Conservation (phyloP, 2,888 invertebrate genomes). For the Campopleginae sp. region DNA sequence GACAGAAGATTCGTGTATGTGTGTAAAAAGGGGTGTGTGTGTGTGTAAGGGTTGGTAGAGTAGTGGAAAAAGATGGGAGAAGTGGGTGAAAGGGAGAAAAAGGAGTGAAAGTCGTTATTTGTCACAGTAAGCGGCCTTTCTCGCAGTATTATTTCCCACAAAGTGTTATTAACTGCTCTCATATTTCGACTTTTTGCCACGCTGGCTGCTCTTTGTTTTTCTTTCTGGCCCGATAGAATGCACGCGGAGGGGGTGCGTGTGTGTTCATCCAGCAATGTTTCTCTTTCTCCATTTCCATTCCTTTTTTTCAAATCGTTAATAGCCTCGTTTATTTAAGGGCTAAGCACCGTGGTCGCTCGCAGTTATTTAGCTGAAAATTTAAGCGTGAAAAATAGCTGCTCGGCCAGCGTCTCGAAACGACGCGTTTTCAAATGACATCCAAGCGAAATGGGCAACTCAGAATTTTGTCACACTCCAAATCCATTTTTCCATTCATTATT, state of each 20-base stretch:
- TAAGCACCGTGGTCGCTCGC: slow-evolving; percentile 80
- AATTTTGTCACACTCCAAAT: no score
- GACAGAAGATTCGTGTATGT: slow-evolving; percentile 61
- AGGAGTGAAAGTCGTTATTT: slow-evolving; percentile 80
- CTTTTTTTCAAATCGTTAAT: slow-evolving; percentile 82
- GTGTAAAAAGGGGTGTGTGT: slow-evolving; percentile 21
- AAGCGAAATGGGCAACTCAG: not conserved
- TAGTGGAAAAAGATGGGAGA: slow-evolving; percentile 61
- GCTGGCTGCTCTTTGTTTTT: slow-evolving; percentile 61
- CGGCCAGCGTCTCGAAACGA: slow-evolving; percentile 66
- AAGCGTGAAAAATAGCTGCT: slow-evolving; percentile 74
- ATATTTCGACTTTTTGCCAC: slow-evolving; percentile 82
- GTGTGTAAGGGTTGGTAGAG: slow-evolving; percentile 29
- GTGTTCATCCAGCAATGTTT: slow-evolving; percentile 66
- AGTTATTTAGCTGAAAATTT: slow-evolving; percentile 82
- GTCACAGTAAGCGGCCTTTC: slow-evolving; percentile 84
- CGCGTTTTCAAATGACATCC: slow-evolving; percentile 54
- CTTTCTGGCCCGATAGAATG: slow-evolving; percentile 68
- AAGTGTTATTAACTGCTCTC: slow-evolving; percentile 84
- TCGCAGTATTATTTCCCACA: slow-evolving; percentile 84
- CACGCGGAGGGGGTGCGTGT: slow-evolving; percentile 55
- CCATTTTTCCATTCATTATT: no score
- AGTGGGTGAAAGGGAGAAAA: slow-evolving; percentile 69
- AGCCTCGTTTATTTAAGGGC: slow-evolving; percentile 82
- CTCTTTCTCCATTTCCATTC: slow-evolving; percentile 70